phyloP scores from a whole-genome alignment of 2,888 invertebrate species.

The Ochropleura leucogaster region DNA sequence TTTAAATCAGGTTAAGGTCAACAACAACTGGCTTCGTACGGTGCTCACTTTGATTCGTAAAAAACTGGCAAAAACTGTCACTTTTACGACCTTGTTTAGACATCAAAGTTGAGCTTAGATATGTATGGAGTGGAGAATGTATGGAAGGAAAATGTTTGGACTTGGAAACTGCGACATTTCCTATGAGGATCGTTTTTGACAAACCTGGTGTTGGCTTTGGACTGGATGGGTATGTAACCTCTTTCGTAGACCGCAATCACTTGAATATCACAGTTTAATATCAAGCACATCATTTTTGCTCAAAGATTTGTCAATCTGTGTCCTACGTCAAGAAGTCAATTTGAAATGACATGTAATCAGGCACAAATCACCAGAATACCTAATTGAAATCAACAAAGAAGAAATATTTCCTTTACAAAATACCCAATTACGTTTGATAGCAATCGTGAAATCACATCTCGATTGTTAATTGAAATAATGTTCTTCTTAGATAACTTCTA shows the following conservation, averaged over 20 bases:
- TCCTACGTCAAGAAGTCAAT: not conserved
- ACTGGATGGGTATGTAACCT: not conserved
- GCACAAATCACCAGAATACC: not conserved
- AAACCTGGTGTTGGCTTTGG: not conserved
- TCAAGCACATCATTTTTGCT: not conserved
- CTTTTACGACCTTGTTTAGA: conserved; percentile 37
- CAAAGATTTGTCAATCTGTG: not conserved
- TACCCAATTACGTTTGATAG: conserved; percentile 22
- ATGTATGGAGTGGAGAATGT: not conserved
- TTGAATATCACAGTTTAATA: not conserved
- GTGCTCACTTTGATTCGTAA: conserved; percentile 57
- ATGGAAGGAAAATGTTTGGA: conserved; percentile 1
- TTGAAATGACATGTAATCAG: not conserved
- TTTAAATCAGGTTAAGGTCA: conserved; percentile 90
- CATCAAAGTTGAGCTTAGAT: conserved; percentile 25
- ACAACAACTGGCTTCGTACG: conserved; percentile 65
- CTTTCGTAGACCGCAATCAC: not conserved
- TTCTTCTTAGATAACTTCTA: conserved; percentile 30
- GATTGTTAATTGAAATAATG: conserved; percentile 58
- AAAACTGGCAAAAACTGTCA: conserved; percentile 32
- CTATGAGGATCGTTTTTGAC: not conserved
- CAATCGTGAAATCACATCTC: conserved; percentile 39
- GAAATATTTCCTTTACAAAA: conserved; percentile 18
- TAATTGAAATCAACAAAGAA: not conserved
- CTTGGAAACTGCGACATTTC: not conserved